Conservation (phyloP, 2,888 invertebrate genomes). For the Eupithecia abbreviata region DNA sequence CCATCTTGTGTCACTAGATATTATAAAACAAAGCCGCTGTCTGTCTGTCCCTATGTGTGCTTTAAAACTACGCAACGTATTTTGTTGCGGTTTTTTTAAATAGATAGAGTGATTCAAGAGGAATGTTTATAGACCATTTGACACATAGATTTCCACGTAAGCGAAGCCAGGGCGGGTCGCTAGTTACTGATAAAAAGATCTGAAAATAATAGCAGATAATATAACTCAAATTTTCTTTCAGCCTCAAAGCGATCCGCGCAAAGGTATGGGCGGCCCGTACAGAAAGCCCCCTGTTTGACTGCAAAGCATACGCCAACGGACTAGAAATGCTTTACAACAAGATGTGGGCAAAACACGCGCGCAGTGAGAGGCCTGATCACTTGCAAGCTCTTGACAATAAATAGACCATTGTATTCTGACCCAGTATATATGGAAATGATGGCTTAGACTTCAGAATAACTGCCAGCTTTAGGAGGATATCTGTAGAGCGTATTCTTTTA, state of each 20-base stretch:
- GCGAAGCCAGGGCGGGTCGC: too few relatives aligned
- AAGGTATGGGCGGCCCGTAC: constrained; percentile 97
- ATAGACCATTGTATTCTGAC: constrained; percentile 15
- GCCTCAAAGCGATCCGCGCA: constrained; percentile 94
- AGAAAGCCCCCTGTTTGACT: constrained; percentile 96
- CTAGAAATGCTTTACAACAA: constrained; percentile 94
- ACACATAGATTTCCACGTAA: too few relatives aligned
- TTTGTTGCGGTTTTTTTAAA: too few relatives aligned
- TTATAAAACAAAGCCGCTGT: too few relatives aligned
- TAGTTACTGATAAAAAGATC: not conserved
- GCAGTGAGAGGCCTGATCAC: constrained; percentile 93
- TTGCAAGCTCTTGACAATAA: constrained; percentile 81
- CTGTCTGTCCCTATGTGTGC: too few relatives aligned
- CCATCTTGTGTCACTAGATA: not conserved
- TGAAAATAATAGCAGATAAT: not conserved
- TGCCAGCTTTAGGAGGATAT: not conserved
- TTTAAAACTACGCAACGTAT: too few relatives aligned
- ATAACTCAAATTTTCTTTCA: constrained; percentile 56
- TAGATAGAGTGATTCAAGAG: too few relatives aligned
- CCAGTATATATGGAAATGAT: not conserved
- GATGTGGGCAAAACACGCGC: constrained; percentile 94
- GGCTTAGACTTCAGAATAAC: not conserved
- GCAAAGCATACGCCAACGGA: constrained; percentile 95
- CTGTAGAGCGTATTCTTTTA: not conserved
- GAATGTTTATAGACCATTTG: too few relatives aligned